Conservation (phyloP, 2,888 invertebrate species). For the Antitype chi region DNA sequence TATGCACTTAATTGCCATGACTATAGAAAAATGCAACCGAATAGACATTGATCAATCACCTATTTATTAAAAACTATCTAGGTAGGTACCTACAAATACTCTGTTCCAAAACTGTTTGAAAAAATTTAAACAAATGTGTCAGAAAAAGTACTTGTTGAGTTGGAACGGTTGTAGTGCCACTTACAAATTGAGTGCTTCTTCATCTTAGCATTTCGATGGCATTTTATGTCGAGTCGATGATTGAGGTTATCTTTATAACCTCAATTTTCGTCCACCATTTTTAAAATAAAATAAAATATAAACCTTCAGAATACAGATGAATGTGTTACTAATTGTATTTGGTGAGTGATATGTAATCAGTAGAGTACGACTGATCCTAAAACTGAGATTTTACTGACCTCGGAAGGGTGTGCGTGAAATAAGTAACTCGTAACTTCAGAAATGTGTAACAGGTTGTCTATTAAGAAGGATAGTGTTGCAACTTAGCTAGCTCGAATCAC, state of each 20-base stretch:
- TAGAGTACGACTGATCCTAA: too few species aligned
- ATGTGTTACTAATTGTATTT: neutral
- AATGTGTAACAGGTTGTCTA: too few species aligned
- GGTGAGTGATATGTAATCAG: neutral
- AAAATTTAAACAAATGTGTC: neutral
- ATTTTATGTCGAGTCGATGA: neutral
- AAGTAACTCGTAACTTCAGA: too few species aligned
- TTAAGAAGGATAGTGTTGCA: too few species aligned
- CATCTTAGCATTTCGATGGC: neutral
- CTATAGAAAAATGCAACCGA: conserved; percentile 5
- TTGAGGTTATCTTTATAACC: neutral
- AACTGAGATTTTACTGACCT: too few species aligned
- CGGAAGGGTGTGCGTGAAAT: too few species aligned
- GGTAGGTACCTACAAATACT: neutral
- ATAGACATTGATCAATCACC: neutral
- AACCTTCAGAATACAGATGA: neutral
- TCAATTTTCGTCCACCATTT: neutral
- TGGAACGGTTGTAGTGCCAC: neutral
- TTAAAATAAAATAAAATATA: neutral
- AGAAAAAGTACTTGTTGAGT: neutral
- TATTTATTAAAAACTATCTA: neutral
- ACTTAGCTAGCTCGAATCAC: too few species aligned
- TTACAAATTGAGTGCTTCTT: neutral
- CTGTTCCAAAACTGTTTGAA: neutral
- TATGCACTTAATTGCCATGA: conserved; percentile 4